A percentile compares a stretch with the other conserved stretches of the same genome.
phyloP scores from a whole-genome alignment of 2,113 vertebrate genomes.

The Notechis scutatus region DNA sequence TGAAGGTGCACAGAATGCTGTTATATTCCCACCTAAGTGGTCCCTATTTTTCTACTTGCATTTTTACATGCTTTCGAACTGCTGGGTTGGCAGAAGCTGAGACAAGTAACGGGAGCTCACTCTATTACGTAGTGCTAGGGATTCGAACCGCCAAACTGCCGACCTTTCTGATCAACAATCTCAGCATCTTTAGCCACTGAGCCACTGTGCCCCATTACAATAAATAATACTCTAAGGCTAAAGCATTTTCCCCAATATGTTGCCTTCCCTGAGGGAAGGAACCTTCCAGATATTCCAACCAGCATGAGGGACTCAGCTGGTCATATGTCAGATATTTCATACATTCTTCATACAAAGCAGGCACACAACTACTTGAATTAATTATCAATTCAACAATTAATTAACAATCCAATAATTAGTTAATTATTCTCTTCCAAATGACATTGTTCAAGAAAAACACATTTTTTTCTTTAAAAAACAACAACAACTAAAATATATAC shows the following conservation, averaged over 20 bases:
- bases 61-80: too few relatives aligned
- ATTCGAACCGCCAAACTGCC: too few relatives aligned
- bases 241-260: neutral
- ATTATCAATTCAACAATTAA: neutral
- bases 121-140: too few relatives aligned
- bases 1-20: too few relatives aligned
- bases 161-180: too few relatives aligned
- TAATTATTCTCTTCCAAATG: neutral
- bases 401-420: neutral
- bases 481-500: neutral
- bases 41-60: too few relatives aligned
- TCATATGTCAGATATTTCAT: neutral
- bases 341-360: neutral
- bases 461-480: neutral
- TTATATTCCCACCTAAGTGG: too few relatives aligned
- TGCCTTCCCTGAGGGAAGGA: neutral
- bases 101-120: too few relatives aligned
- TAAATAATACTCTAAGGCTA: neutral
- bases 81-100: too few relatives aligned
- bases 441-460: neutral
- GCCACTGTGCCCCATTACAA: too few relatives aligned
- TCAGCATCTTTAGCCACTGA: too few relatives aligned
- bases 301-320: neutral
- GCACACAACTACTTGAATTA: neutral
- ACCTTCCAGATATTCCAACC: neutral